These are phyloP conservation scores for Astreopora myriophthalma DNA, from an alignment of 64 coral and sea anemone genomes.

Conservation along the genomic window DNA sequence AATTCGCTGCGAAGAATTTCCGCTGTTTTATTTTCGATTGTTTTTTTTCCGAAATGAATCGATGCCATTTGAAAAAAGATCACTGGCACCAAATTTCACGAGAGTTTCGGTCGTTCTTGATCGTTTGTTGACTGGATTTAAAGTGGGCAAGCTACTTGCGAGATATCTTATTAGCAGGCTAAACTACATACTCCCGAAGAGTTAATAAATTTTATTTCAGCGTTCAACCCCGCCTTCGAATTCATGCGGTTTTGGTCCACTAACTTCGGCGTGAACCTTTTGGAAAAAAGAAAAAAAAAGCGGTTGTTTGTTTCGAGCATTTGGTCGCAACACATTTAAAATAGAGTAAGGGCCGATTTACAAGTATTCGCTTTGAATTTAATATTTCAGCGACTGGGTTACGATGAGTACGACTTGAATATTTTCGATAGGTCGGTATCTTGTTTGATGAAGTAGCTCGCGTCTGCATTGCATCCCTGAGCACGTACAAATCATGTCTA, in stretches of 20 bases:
- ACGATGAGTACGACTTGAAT: not conserved
- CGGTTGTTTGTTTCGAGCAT: not conserved
- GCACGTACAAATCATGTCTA: not conserved
- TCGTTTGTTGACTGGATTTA: not conserved
- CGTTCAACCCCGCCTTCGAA: constrained; percentile 1
- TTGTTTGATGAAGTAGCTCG: not conserved
- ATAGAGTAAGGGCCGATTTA: too few relatives aligned
- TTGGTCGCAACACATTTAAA: not conserved
- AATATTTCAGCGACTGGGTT: not conserved
- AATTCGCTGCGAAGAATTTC: not conserved
- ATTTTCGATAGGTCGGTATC: not conserved
- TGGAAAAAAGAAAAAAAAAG: not conserved
- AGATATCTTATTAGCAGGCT: too few relatives aligned
- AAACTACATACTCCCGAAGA: too few relatives aligned
- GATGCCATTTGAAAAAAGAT: too few relatives aligned
- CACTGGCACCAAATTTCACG: too few relatives aligned
- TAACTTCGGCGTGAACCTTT: not conserved
- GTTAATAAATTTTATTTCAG: not conserved
- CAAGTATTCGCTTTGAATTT: too few relatives aligned
- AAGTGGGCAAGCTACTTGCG: not conserved
- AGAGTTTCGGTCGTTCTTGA: too few relatives aligned
- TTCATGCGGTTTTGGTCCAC: not conserved
- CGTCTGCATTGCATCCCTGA: not conserved
- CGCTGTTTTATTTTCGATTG: not conserved
- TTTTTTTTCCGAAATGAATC: not conserved